These are phyloP conservation scores for Amblyopsis hoosieri DNA, from an alignment of 2,797 vertebrate genomes.

Conservation along the genomic window DNA sequence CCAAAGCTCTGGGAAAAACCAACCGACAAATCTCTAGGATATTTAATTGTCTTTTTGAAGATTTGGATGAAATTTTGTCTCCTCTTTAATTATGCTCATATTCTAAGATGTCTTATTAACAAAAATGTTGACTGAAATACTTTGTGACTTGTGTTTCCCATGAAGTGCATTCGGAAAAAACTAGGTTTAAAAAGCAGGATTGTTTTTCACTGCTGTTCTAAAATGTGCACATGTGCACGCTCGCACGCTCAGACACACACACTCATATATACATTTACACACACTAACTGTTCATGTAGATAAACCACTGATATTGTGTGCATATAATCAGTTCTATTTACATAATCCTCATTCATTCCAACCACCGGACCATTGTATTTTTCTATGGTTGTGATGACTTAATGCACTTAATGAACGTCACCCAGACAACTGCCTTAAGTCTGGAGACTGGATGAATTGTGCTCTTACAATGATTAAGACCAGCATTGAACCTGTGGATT, in stretches of 20 bases:
- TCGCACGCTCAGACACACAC: conserved; percentile 20
- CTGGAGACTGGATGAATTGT: conserved; percentile 34
- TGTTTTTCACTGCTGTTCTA: conserved; percentile 54
- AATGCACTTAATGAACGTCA: conserved; percentile 68
- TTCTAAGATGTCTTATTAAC: conserved; percentile 51
- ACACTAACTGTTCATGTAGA: conserved; percentile 26
- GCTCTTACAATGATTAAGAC: conserved; percentile 25
- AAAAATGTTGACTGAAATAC: conserved; percentile 45
- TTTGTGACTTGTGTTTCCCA: conserved; percentile 44
- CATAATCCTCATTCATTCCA: conserved; percentile 60
- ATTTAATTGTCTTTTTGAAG: conserved; percentile 60
- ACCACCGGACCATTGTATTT: conserved; percentile 59
- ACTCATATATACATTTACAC: conserved; percentile 27
- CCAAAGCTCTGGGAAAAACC: conserved; percentile 72
- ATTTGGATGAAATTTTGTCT: conserved; percentile 51
- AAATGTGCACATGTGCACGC: conserved; percentile 35
- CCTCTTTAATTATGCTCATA: conserved; percentile 36
- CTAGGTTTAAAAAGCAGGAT: conserved; percentile 38
- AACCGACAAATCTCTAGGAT: conserved; percentile 48
- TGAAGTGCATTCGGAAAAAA: conserved; percentile 44
- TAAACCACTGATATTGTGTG: conserved; percentile 67
- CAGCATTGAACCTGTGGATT: conserved; percentile 60
- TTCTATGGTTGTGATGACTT: conserved; percentile 56
- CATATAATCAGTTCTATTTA: conserved; percentile 60
- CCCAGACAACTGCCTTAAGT: conserved; percentile 65